These are phyloP conservation scores for Heterotis niloticus DNA, from an alignment of 2,113 vertebrate species.

Conservation along the genomic window DNA sequence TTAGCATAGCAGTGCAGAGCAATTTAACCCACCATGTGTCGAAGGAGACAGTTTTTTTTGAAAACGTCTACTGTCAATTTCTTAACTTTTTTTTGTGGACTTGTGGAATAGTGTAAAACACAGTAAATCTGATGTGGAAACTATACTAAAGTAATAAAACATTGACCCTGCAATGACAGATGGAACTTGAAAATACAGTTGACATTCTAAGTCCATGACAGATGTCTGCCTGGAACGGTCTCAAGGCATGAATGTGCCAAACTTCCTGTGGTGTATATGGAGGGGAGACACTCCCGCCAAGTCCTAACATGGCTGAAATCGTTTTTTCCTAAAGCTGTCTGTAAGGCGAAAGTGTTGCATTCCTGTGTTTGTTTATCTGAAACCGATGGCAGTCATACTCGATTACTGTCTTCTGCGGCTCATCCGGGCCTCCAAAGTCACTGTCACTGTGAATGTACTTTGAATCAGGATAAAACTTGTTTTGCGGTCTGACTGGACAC, in stretches of 20 bases:
- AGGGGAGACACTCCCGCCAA: too few species aligned
- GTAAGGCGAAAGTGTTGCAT: background rate
- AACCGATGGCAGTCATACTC: background rate
- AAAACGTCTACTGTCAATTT: slow-evolving; percentile 6
- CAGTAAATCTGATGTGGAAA: background rate
- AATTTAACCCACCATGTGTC: background rate
- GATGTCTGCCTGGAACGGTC: background rate
- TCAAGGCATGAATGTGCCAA: too few species aligned
- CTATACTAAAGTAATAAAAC: background rate
- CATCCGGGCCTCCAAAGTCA: background rate
- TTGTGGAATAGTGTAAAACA: background rate
- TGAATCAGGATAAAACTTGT: background rate
- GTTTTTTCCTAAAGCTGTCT: background rate
- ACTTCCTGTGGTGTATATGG: background rate
- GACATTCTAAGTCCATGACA: background rate
- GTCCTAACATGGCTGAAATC: background rate
- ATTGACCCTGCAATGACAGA: background rate
- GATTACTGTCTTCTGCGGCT: background rate
- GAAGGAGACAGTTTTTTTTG: background rate
- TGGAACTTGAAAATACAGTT: background rate
- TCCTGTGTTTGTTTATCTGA: background rate
- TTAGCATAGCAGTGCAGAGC: background rate
- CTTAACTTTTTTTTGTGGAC: background rate
- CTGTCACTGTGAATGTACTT: background rate
- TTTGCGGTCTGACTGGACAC: background rate